Percentiles rank a stretch among this genome's conserved stretches.
These are phyloP conservation scores for Platycnemis pennipes DNA, from an alignment of 2,888 invertebrate genomes.

Conservation along the genomic window DNA sequence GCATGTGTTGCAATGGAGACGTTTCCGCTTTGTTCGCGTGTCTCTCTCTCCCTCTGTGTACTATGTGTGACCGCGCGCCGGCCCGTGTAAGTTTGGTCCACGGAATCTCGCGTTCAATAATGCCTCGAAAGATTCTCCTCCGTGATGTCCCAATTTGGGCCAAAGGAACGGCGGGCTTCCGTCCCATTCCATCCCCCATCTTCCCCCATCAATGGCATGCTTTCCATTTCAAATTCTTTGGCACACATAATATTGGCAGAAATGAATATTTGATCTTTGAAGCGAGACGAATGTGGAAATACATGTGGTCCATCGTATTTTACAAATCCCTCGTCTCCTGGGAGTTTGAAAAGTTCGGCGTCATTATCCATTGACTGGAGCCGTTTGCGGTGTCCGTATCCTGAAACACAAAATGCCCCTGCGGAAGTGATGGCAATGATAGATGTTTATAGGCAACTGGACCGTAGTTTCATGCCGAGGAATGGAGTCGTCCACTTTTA, in stretches of 20 bases:
- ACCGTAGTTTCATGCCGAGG: no score
- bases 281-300: background rate
- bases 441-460: no score
- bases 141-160: slow-evolving; percentile 3
- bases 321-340: background rate
- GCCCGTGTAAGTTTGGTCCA: background rate
- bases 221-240: background rate
- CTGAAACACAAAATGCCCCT: no score
- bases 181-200: background rate
- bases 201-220: background rate
- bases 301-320: background rate
- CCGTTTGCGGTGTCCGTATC: no score
- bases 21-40: slow-evolving; percentile 16
- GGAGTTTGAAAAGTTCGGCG: no score
- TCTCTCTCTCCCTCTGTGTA: background rate
- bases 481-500: no score
- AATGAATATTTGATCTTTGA: background rate
- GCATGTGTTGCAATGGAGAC: slow-evolving; percentile 28
- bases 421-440: no score
- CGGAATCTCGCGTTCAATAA: background rate
- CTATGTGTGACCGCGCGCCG: background rate
- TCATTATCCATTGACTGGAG: no score
- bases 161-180: background rate
- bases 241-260: background rate
- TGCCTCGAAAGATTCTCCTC: slow-evolving; percentile 26